Base-by-base conservation (phyloP, 2,888 invertebrate genomes). In the Cephalotes varians region DNA sequence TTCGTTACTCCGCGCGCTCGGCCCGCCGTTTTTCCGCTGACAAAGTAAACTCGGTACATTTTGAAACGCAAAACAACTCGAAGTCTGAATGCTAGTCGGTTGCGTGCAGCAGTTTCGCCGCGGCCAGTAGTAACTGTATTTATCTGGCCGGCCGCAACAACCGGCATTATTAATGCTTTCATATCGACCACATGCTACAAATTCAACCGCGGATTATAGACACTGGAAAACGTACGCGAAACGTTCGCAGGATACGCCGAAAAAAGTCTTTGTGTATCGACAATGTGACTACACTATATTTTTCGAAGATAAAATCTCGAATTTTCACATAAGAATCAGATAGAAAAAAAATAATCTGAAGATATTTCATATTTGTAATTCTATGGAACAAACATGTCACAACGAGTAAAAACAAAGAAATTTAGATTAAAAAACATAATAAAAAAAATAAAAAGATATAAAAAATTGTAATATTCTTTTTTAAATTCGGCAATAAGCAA, bases 1-100 rank as follows among this genome's bases (percentile, higher is more conserved):
- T 65, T 74, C 65, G 49, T 74, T 74, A 74, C 49, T 62, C 18
- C 34, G 21, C 18, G 62, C 62, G 25, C 21, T 60, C 62, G 5
- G 15, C 40, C 31, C 15, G 34, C 34, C 62, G 60, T 60, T 73
- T 73, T 73, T 73, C 15, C 73, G 73, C 47, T 74, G 62, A 74
- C 47, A 65, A 76, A 76, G 74, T 76, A 76, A 76, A 76, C 67
- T 76, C 37, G 7, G 37, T 65, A 37, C 37, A 49, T 76, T 76
- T 76, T 67, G 51, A 76, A 67, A 67, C 74, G 37, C 51, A 67
- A 51, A 76, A 74, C 65, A 74, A 65, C 49, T 25, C 37, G 25
- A 76, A 76, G 74, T 65, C 51, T 25, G 74, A 74, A 67, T 76
- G 12, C 49, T 51, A 51, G 67, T 51, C 37, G 18, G n/a, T 65